These are phyloP conservation scores for Arrhamphus sclerolepis DNA, from an alignment of 2,797 vertebrate species.

Conservation along the genomic window DNA sequence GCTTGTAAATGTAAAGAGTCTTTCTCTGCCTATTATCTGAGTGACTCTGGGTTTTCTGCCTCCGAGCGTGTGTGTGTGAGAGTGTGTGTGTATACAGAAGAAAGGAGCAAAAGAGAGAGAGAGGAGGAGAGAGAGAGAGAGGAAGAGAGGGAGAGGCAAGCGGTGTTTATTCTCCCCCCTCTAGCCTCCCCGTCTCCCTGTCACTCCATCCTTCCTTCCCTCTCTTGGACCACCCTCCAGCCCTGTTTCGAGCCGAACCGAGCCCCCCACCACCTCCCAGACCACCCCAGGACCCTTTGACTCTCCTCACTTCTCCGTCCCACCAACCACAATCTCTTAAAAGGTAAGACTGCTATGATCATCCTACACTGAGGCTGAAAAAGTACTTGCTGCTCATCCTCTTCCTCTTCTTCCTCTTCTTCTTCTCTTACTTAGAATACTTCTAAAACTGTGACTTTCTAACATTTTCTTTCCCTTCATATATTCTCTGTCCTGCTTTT, in stretches of 20 bases:
- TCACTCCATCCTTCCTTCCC: slow-evolving; percentile 82
- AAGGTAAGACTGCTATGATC: slow-evolving; percentile 76
- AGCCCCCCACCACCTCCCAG: slow-evolving; percentile 57
- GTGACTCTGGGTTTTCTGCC: slow-evolving; percentile 81
- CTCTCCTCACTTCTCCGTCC: slow-evolving; percentile 84
- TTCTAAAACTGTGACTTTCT: slow-evolving; percentile 15
- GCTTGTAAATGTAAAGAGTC: slow-evolving; percentile 80
- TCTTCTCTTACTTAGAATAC: slow-evolving; percentile 4
- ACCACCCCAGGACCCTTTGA: slow-evolving; percentile 79
- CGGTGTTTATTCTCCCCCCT: slow-evolving; percentile 78
- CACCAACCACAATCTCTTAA: slow-evolving; percentile 55
- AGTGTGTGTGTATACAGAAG: slow-evolving; percentile 58
- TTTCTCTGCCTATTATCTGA: slow-evolving; percentile 80
- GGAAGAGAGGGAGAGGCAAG: slow-evolving; percentile 73
- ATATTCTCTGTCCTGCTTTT: slow-evolving; percentile 7
- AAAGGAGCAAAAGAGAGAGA: slow-evolving; percentile 64
- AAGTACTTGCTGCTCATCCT: slow-evolving; percentile 47
- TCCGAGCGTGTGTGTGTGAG: slow-evolving; percentile 57
- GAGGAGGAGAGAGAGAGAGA: slow-evolving; percentile 75
- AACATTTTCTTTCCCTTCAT: slow-evolving; percentile 11
- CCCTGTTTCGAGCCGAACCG: slow-evolving; percentile 67
- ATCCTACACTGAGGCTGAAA: slow-evolving; percentile 20
- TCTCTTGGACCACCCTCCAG: slow-evolving; percentile 67
- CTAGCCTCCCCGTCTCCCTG: slow-evolving; percentile 83
- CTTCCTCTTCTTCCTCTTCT: slow-evolving; percentile 12